Percentiles rank a stretch among this genome's conserved stretches.
Evolutionary conservation across 2,888 invertebrate species (phyloP).

Genomic region (Ametastegia equiseti): DNA sequence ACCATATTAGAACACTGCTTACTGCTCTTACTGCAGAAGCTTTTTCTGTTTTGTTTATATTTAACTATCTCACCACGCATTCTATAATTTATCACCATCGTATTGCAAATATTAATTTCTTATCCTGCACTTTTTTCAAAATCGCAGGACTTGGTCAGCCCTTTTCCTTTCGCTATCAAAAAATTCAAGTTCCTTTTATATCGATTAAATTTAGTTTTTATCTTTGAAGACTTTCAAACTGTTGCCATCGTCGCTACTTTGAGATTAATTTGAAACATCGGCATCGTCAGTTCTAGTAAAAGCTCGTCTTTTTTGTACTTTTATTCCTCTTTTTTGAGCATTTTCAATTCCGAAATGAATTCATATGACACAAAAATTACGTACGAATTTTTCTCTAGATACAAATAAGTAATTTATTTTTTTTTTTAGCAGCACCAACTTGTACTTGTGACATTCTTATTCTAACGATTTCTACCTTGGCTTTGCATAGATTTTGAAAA

Average conservation of each 20-base stretch:
- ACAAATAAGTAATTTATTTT: neutral
- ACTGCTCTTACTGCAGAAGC: slow-evolving; percentile 60
- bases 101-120: neutral
- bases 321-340: no score
- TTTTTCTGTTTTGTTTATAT: slow-evolving; percentile 50
- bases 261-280: no score
- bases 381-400: neutral
- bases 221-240: no score
- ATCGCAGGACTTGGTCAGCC: neutral
- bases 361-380: no score
- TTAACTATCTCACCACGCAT: neutral
- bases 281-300: no score
- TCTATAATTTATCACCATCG: neutral
- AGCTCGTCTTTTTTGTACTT: no score
- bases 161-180: neutral
- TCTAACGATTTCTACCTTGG: neutral
- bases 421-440: neutral
- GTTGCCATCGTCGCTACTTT: no score
- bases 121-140: neutral
- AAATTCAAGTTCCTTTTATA: neutral
- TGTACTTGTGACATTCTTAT: neutral
- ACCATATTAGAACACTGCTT: slow-evolving; percentile 62
- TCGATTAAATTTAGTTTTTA: no score
- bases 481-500: slow-evolving; percentile 20
- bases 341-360: no score